Evolutionary conservation across 2,888 invertebrate species (phyloP), one percentile per base, ranked within the genome.

Genomic region (Chesias legatella): DNA sequence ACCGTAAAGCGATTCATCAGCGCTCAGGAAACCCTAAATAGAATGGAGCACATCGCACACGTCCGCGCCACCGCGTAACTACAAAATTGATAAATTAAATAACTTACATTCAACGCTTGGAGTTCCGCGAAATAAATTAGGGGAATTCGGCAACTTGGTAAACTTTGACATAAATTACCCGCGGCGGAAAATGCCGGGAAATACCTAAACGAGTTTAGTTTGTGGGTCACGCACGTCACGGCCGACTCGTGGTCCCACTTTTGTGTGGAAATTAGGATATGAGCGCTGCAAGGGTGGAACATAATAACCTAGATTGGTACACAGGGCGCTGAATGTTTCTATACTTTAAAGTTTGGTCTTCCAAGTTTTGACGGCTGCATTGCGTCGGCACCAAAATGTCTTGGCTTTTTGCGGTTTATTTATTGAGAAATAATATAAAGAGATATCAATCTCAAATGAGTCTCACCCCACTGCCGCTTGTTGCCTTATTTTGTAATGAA

Each of bases 61-160:
- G 22, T 9, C 39, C 20, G 1, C 11, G 25, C 26, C 22, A 6
- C 22, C 25, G 36, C 10, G 23, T 39, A 42, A 48, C 46, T 44
- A 41, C 45, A 36, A 43, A 46, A 48, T 50, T 58, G 53, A 53
- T 49, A 59, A 60, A 65, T 67, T 53, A 58, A 58, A 63, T 60
- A 65, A 63, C 53, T 63, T 56, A 53, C 57, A 51, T 51, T 44
- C 46, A 51, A 50, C 51, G 47, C 50, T 48, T 40, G 46, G 34
- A 44, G 53, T 42, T 52, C 42, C 48, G 49, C 30, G 43, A 58
- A 57, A 65, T 62, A 60, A 62, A 64, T 65, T 65, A 57, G 53
- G 45, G 36, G 36, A 50, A 47, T 50, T 47, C 38, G 31, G 40
- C 37, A 54, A 65, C 49, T 63, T 64, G 33, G 36, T 39, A 34